phyloP scores from a whole-genome alignment of 2,797 vertebrate genomes.

The Heteromormyrus szaboi region DNA sequence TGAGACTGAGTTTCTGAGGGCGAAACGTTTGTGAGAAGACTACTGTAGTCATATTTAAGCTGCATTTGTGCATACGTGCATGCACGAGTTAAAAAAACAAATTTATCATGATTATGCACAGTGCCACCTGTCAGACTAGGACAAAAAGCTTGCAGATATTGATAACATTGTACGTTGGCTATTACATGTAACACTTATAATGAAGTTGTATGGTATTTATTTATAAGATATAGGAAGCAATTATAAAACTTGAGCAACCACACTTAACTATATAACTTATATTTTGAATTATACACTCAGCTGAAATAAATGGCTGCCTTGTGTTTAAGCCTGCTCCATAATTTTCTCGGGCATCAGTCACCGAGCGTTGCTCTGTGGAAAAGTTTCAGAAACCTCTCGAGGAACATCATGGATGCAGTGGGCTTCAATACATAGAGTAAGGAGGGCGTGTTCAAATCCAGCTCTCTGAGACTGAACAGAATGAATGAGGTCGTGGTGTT shows the following conservation, averaged over 20 bases:
- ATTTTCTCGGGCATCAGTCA: not conserved
- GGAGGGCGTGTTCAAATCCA: not conserved
- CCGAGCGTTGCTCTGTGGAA: not conserved
- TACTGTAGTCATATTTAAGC: not conserved
- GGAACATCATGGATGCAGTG: not conserved
- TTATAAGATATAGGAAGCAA: not conserved
- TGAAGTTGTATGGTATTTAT: conserved; percentile 4
- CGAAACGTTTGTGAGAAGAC: not conserved
- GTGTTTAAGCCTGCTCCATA: not conserved
- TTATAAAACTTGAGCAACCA: conserved; percentile 10
- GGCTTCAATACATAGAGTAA: not conserved
- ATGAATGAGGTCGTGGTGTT: not conserved
- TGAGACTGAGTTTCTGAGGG: not conserved
- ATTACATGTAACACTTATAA: conserved; percentile 12
- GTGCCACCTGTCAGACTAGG: conserved; percentile 3
- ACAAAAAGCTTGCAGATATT: conserved; percentile 10
- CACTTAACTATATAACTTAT: conserved; percentile 3
- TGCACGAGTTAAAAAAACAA: not conserved
- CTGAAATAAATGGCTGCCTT: conserved; percentile 19
- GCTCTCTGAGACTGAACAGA: not conserved
- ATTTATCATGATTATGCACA: not conserved
- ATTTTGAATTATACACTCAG: not conserved
- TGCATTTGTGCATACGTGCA: conserved; percentile 17
- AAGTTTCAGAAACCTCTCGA: not conserved
- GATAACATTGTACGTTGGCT: not conserved